Conservation (phyloP, 2,113 vertebrate genomes). For the Pholis gunnellus region DNA sequence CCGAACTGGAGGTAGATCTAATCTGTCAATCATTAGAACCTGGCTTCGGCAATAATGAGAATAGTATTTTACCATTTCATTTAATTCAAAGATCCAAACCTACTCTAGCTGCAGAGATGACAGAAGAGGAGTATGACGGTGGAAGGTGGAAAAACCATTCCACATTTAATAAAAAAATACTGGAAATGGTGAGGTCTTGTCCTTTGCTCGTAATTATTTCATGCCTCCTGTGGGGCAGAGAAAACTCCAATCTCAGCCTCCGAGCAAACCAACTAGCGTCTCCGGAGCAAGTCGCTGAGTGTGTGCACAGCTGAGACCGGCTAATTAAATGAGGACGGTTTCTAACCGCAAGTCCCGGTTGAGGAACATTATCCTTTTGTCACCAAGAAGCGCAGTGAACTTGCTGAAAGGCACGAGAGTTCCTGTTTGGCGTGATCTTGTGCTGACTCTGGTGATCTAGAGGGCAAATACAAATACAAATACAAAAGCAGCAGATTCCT, state of each 20-base stretch:
- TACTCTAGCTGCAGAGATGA: conserved; percentile 6
- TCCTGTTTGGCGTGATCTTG: conserved; percentile 38
- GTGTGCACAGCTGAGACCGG: conserved; percentile 76
- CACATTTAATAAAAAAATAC: conserved; percentile 73
- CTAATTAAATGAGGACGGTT: conserved; percentile 80
- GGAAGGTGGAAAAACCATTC: conserved; percentile 28
- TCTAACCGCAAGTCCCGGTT: conserved; percentile 60
- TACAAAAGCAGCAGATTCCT: conserved; percentile 36
- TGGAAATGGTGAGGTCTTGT: conserved; percentile 58
- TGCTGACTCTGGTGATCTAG: conserved; percentile 33
- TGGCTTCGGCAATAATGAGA: conserved; percentile 19
- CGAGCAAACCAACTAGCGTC: conserved; percentile 56
- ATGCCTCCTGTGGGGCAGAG: conserved; percentile 63
- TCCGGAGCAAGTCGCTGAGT: conserved; percentile 54
- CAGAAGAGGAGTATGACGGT: conserved; percentile 13
- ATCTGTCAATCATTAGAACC: conserved; percentile 41
- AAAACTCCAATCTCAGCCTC: conserved; percentile 65
- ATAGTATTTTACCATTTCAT: conserved; percentile 5
- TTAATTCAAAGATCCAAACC: conserved; percentile 39
- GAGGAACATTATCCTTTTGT: conserved; percentile 64
- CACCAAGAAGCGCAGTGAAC: conserved; percentile 47
- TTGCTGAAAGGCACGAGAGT: conserved; percentile 43
- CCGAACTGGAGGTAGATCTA: background rate
- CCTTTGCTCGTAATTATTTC: conserved; percentile 76
- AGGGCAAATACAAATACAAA: too few species aligned